A percentile compares a stretch with the other conserved stretches of the same genome.
phyloP scores from a whole-genome alignment of 1,140 invertebrate genomes.

The Caenorhabditis inopinata region DNA sequence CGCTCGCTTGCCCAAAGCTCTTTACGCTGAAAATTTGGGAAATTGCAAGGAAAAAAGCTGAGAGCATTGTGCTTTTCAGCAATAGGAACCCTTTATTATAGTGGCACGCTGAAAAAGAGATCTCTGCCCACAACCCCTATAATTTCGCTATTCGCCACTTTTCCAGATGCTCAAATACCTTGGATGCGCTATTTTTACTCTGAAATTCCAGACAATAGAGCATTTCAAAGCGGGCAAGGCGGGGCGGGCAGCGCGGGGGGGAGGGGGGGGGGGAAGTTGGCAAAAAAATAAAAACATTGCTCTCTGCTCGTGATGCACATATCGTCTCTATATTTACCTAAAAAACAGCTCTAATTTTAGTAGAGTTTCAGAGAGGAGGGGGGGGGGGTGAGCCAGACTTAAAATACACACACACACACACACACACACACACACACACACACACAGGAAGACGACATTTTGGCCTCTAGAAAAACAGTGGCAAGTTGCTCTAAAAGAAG shows the following conservation, averaged over 20 bases:
- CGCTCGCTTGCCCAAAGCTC: no score
- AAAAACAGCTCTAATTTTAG: conserved; percentile 33
- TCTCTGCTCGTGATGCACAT: no score
- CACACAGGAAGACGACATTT: not conserved
- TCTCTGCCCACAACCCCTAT: no score
- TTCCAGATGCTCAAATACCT: no score
- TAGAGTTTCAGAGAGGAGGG: not conserved
- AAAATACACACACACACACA: not conserved
- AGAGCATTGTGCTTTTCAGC: no score
- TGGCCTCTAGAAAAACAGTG: conserved; percentile 19
- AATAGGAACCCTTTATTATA: no score
- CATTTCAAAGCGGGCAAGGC: not conserved
- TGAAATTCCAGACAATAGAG: not conserved
- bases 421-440: not conserved
- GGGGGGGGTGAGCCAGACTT: not conserved
- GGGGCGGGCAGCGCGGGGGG: no score
- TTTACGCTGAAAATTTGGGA: no score
- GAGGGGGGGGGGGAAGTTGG: no score
- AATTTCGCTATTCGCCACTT: no score
- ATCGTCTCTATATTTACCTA: conserved; percentile 6
- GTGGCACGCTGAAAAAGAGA: no score
- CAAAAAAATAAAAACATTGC: not conserved
- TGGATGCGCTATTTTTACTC: not conserved
- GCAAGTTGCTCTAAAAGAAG: conserved; percentile 21
- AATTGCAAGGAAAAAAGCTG: no score